These are phyloP conservation scores for Abscondita cerata DNA, from an alignment of 2,888 invertebrate genomes.

Conservation along the genomic window DNA sequence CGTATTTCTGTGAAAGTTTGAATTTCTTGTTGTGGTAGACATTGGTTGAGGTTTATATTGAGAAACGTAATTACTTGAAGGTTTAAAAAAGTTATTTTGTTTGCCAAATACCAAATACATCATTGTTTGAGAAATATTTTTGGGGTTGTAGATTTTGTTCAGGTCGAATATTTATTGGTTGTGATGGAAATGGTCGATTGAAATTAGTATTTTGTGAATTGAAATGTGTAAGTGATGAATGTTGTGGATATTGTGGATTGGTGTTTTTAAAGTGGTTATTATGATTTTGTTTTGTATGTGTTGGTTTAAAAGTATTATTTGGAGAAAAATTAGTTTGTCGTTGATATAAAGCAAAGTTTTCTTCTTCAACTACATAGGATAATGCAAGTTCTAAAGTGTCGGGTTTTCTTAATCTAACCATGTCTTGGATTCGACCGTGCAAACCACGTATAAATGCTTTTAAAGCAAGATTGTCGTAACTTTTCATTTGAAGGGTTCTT, in stretches of 20 bases:
- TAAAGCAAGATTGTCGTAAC: not conserved
- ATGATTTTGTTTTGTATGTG: not conserved
- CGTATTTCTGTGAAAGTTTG: not conserved
- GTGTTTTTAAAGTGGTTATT: not conserved
- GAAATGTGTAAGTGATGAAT: not conserved
- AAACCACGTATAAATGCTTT: constrained; percentile 19
- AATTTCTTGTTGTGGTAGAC: not conserved
- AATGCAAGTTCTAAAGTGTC: constrained; percentile 31
- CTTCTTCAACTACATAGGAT: constrained; percentile 26
- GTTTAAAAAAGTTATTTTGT: not conserved
- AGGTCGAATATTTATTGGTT: constrained; percentile 2
- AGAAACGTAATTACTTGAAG: not conserved
- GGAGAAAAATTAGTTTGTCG: not conserved
- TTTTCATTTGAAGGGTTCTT: not conserved
- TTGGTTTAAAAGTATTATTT: not conserved
- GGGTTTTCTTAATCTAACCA: constrained; percentile 33
- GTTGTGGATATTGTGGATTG: not conserved
- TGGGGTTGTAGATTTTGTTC: not conserved
- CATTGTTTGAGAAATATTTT: not conserved
- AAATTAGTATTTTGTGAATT: not conserved
- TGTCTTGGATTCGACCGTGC: constrained; percentile 18
- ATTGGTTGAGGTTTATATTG: not conserved
- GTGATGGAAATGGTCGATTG: constrained; percentile 1
- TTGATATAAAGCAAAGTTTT: constrained; percentile 24
- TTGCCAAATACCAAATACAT: constrained; percentile 6